phyloP scores from a whole-genome alignment of 2,888 invertebrate species.

The Microplitis deprimator region DNA sequence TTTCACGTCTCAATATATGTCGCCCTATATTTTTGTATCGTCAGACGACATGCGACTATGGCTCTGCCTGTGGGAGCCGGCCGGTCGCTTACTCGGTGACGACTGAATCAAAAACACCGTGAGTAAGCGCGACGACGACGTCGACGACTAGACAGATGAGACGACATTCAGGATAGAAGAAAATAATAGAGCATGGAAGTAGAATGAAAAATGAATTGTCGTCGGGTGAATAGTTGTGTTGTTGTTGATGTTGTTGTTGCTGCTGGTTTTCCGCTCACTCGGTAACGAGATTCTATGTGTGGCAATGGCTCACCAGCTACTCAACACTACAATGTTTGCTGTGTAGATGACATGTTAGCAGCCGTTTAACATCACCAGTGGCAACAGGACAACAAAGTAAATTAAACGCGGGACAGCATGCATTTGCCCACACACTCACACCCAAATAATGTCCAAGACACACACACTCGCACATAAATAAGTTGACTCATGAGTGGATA shows the following conservation, averaged over 20 bases:
- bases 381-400: not conserved
- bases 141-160: not conserved
- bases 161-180: not conserved
- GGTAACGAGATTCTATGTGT: conserved; percentile 4
- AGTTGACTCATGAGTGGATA: not conserved
- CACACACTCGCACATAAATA: not conserved
- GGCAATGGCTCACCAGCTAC: not conserved
- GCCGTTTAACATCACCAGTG: not conserved
- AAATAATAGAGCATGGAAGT: not conserved
- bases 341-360: not conserved
- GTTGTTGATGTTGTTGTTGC: not conserved
- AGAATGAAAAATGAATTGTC: conserved; percentile 12
- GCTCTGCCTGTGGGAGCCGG: not conserved
- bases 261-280: not conserved
- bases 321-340: not conserved
- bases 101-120: conserved; percentile 16
- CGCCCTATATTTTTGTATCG: conserved; percentile 9
- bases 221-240: conserved; percentile 3
- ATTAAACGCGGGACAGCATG: not conserved
- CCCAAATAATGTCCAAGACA: too few relatives aligned
- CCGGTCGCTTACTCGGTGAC: not conserved
- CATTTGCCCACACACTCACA: not conserved
- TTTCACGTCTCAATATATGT: conserved; percentile 10
- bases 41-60: conserved; percentile 9
- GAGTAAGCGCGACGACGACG: conserved; percentile 4